phyloP scores from a whole-genome alignment of 2,888 invertebrate species.

The Philhelius pedissequus region DNA sequence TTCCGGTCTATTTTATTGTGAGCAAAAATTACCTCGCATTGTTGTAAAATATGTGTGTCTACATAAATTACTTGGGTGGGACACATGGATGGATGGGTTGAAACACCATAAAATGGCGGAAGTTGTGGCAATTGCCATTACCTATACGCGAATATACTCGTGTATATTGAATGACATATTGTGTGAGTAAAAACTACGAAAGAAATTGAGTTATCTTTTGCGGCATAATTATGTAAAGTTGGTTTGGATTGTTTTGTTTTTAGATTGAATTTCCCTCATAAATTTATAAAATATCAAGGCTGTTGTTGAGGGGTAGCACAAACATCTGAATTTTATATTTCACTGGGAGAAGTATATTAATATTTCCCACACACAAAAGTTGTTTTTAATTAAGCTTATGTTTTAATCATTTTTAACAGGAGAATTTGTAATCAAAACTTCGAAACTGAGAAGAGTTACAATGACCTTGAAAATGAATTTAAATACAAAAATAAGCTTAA shows the following conservation, averaged over 20 bases:
- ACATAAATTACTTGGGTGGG: constrained; percentile 10
- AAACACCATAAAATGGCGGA: constrained; percentile 1
- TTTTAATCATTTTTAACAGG: neutral
- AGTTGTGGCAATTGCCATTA: constrained; percentile 50
- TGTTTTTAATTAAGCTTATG: neutral
- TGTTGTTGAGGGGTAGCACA: neutral
- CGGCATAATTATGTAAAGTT: constrained; percentile 13
- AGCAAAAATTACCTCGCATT: neutral
- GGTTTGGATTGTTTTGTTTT: neutral
- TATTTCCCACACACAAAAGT: constrained; percentile 1
- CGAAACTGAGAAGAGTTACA: neutral
- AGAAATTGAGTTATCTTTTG: constrained; percentile 35
- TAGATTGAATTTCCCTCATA: neutral
- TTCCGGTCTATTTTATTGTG: constrained; percentile 15
- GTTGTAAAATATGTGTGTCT: neutral
- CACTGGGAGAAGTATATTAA: neutral
- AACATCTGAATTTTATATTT: neutral
- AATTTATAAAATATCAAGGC: neutral
- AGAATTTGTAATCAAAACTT: neutral
- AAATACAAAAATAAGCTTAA: neutral
- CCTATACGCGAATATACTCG: constrained; percentile 2
- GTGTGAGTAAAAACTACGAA: constrained; percentile 33
- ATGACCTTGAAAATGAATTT: neutral
- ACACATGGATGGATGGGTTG: neutral
- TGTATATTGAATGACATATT: constrained; percentile 47